Conservation (phyloP, 2,113 vertebrate genomes). For the zebrafish (Danio rerio) region GRCz12tu NC_133193.1:21661501-21662000, state of each 20-base stretch:
- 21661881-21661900: constrained; percentile 88
- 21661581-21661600: constrained; percentile 68
- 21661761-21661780: constrained; percentile 86
- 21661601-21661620: constrained; percentile 59
- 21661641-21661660: constrained; percentile 83
- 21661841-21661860: constrained; percentile 74
- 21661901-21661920: constrained; percentile 83
- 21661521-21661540: constrained; percentile 87
- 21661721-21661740: constrained; percentile 79
- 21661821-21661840: constrained; percentile 74
- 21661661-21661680: constrained; percentile 76
- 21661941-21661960: constrained; percentile 12
- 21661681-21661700: constrained; percentile 81
- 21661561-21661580: constrained; percentile 69
- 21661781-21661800: constrained; percentile 85
- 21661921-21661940: constrained; percentile 75
- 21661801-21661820: constrained; percentile 82
- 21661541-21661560: constrained; percentile 66
- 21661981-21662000: constrained; percentile 41
- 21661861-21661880: constrained; percentile 79
- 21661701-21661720: constrained; percentile 87
- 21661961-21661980: constrained; percentile 11
- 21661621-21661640: constrained; percentile 78
- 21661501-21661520: constrained; percentile 88
- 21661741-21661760: constrained; percentile 82